Base-by-base conservation (phyloP, 2,113 vertebrate species). In the Psilopogon haemacephalus region DNA sequence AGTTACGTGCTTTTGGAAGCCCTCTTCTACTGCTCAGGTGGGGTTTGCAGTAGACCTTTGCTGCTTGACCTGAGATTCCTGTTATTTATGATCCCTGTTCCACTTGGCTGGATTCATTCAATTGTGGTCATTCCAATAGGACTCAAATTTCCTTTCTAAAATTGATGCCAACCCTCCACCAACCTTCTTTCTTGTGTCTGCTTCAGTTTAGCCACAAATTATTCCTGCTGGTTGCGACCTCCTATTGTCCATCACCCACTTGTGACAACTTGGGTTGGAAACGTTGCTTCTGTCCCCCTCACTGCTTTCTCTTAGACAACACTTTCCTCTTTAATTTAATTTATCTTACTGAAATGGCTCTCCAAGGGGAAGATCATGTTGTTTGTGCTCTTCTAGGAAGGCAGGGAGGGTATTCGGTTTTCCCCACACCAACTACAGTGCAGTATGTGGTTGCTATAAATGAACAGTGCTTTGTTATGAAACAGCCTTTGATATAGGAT, bases 391-490 rank as follows among this genome's bases (percentile, higher is more conserved):
- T 73, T 96, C 88, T 70, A 92, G 86, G 82, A 86, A 90, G 70
- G 86, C 52, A 91, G 78, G 28, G 90, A 95, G 88, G 35, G 92
- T 95, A 88, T 97, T 97, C 97, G 88, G 62, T 91, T 97, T 97
- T 96, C 94, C 86, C 84, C 80, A 90, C 86, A 94, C 94, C 93
- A 94, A 82, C 78, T 91, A 79, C 71, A 95, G 58, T 83, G 80
- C 82, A 97, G 89, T 81, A 81, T 27, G 86, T 86, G 95, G 80
- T 97, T 97, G 96, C 96, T 97, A 96, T 96, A 98, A 97, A 97
- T 97, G 97, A 94, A 80, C 86, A 73, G 80, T 80, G 86, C 96
- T 97, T 97, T 97, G 95, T 97, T 97, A 96, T 95, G 90, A 98
- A 97, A 96, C 8, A 6, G 40, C 81, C 90, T 97, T 97, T 97